These are phyloP conservation scores for Maniola jurtina DNA, from an alignment of 1,140 invertebrate genomes.

Conservation along the genomic window DNA sequence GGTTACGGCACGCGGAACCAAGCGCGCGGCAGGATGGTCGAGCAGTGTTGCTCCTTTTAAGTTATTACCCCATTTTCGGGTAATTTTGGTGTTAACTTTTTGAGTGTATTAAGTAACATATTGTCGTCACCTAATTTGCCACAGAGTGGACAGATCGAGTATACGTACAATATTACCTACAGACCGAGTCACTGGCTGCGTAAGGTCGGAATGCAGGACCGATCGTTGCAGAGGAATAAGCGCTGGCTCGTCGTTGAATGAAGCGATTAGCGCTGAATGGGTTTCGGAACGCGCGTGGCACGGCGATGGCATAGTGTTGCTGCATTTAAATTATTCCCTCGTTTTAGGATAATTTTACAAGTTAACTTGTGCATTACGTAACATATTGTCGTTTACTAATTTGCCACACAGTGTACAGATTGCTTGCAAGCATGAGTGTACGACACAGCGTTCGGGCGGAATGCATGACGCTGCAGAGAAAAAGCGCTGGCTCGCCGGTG, in stretches of 20 bases:
- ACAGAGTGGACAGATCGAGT: conserved; percentile 35
- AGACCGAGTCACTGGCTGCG: background rate
- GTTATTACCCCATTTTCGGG: background rate
- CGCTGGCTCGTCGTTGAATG: conserved; percentile 58
- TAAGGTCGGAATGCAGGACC: conserved; percentile 68
- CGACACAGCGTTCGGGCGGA: conserved; percentile 40
- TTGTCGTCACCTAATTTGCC: conserved; percentile 41
- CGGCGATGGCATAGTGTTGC: conserved; percentile 43
- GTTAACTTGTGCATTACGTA: background rate
- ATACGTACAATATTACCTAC: conserved; percentile 6
- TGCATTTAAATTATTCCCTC: background rate
- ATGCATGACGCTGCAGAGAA: conserved; percentile 66
- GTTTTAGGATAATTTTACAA: background rate
- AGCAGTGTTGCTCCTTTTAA: conserved; percentile 3
- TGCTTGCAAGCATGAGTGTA: conserved; percentile 22
- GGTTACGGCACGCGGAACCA: conserved; percentile 71
- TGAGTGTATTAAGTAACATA: background rate
- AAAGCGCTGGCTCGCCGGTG: conserved; percentile 54
- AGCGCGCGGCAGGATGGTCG: conserved; percentile 59
- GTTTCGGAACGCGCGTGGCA: conserved; percentile 69
- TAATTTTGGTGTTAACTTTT: background rate
- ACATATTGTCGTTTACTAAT: conserved; percentile 35
- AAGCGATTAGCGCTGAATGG: conserved; percentile 75
- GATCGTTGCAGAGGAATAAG: conserved; percentile 63
- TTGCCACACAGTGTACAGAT: conserved; percentile 40